phyloP scores from a whole-genome alignment of 2,113 vertebrate genomes.

The Isurus oxyrinchus region DNA sequence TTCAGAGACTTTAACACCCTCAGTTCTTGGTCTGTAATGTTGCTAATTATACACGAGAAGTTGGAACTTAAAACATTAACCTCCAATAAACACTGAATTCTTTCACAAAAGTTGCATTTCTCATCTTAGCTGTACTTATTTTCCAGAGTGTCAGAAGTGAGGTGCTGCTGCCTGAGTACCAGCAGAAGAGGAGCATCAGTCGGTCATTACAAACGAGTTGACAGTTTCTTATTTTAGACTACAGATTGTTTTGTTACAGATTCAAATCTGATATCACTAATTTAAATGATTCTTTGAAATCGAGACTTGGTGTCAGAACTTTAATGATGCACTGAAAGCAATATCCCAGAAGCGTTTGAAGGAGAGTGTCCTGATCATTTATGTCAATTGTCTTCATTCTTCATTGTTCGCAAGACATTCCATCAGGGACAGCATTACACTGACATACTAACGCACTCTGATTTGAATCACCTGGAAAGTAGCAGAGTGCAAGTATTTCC shows the following conservation, averaged over 20 bases:
- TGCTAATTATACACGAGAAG: background rate
- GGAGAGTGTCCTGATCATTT: background rate
- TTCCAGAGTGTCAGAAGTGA: background rate
- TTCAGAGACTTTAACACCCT: background rate
- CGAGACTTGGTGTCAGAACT: background rate
- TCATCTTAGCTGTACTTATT: background rate
- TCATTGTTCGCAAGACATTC: background rate
- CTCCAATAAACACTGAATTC: background rate
- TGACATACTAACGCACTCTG: too few relatives aligned
- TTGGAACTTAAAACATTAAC: background rate
- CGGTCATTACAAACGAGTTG: background rate
- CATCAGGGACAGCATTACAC: background rate
- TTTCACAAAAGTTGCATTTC: background rate
- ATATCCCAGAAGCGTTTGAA: background rate
- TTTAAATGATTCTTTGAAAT: background rate
- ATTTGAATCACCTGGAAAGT: background rate
- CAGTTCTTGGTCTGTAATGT: background rate
- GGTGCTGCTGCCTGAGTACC: background rate
- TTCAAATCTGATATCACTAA: too few relatives aligned
- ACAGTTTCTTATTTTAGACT: background rate
- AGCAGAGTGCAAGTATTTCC: background rate
- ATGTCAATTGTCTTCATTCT: background rate
- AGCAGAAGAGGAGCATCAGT: background rate
- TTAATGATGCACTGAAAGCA: background rate
- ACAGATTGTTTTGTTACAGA: background rate